Conservation (phyloP, 2,888 invertebrate genomes). For the Drosophila ustulata region DNA sequence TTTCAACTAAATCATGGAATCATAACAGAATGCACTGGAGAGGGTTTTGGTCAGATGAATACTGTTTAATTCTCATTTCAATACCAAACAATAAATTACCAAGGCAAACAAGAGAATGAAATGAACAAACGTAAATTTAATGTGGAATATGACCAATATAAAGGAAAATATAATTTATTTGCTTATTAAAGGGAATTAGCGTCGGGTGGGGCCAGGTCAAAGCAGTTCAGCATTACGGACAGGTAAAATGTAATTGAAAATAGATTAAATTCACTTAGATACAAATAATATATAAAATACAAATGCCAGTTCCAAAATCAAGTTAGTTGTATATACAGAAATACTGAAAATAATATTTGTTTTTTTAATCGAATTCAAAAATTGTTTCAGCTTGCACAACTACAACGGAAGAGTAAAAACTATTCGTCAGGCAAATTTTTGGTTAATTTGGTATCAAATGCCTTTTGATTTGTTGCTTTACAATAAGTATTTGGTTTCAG, state of each 20-base stretch:
- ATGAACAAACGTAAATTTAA: background rate
- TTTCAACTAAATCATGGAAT: slow-evolving; percentile 29
- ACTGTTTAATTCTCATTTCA: slow-evolving; percentile 12
- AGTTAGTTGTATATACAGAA: slow-evolving; percentile 52
- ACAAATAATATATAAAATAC: slow-evolving; percentile 1
- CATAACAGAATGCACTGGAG: slow-evolving; percentile 47
- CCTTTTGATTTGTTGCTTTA: slow-evolving; percentile 28
- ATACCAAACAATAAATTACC: background rate
- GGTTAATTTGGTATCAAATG: slow-evolving; percentile 38
- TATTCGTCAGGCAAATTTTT: slow-evolving; percentile 60
- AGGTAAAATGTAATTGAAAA: slow-evolving; percentile 13
- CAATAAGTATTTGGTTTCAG: slow-evolving; percentile 13
- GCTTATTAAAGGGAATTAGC: slow-evolving; percentile 11
- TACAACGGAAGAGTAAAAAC: slow-evolving; percentile 61
- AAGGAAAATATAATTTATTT: slow-evolving; percentile 16
- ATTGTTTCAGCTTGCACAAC: slow-evolving; percentile 66
- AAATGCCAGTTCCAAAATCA: slow-evolving; percentile 16
- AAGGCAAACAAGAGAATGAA: slow-evolving; percentile 5
- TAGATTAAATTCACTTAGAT: slow-evolving; percentile 4
- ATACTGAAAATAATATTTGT: slow-evolving; percentile 25
- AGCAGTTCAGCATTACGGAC: slow-evolving; percentile 40
- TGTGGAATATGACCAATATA: background rate
- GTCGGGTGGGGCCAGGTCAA: slow-evolving; percentile 17
- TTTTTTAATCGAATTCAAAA: slow-evolving; percentile 26
- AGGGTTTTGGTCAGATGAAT: slow-evolving; percentile 13